Base-by-base conservation (phyloP, 2,888 invertebrate genomes). In the Oxystoma pomonae region DNA sequence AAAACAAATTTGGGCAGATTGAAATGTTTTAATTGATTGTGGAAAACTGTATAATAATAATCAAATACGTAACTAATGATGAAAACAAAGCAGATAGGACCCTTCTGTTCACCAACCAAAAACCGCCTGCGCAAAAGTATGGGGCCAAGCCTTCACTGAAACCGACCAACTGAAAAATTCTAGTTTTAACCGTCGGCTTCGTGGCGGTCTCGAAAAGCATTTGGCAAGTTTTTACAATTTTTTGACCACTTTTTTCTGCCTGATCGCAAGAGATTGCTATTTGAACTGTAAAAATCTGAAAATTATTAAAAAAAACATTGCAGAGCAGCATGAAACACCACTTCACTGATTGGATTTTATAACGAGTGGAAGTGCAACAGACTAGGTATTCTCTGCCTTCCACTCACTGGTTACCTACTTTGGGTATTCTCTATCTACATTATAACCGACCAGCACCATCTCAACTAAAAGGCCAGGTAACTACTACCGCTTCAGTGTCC, bases 31-130 rank as follows among this genome's bases (percentile, higher is more conserved):
- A 35, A 35, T 3, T 35, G 35, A 35, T 35, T 3, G 35, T 35
- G 12, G 35, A 35, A 52, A 63, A 63, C 22, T 63, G 63, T 51
- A 63, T 57, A 20, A 60, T 63, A 52, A 63, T 59, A 17, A 63
- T 63, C 5, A 63, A 17, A 57, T 63, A 63, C 5, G 63, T 63
- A 16, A 63, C 1, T 18, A 53, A 52, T 21, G 63, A 55, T 12
- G 63, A 63, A 57, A 63, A 63, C 9, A 63, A 2, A 1, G 59
- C 21, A 1, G 59, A 57, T 51, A 63, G 35, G 1, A 60, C 5
- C 51, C 51, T 22, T 18, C 52, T 55, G 20, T 63, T 60, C 7
- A 63, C 18, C 16, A 22, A 51, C 2, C 18, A 51, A 52, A 63
- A 63, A 55, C 63, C 63, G 5, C 58, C 62, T 16, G 57, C 63